Evolutionary conservation across 2,797 vertebrate genomes (phyloP).

Genomic region (Valencia hispanica): DNA sequence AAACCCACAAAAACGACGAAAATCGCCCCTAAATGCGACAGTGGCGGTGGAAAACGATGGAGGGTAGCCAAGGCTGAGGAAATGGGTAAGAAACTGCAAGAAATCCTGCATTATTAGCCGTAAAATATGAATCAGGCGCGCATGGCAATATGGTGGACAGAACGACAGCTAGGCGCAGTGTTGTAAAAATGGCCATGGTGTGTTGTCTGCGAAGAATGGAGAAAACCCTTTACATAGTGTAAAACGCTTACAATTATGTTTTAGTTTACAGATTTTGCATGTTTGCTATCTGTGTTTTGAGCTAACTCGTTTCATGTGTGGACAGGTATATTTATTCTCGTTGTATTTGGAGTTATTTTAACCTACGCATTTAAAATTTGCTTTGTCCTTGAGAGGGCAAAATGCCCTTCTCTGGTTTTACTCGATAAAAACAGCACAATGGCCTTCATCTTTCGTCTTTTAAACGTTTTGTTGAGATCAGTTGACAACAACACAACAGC

Average conservation of each 20-base stretch:
- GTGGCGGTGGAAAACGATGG: constrained; percentile 45
- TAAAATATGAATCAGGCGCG: constrained; percentile 39
- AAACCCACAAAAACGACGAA: constrained; percentile 51
- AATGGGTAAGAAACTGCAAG: constrained; percentile 76
- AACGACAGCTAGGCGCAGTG: constrained; percentile 77
- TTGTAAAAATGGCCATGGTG: constrained; percentile 86
- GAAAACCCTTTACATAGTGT: constrained; percentile 15
- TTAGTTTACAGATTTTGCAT: constrained; percentile 29
- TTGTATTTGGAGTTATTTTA: constrained; percentile 65
- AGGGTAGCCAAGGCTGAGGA: constrained; percentile 43
- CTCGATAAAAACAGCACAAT: constrained; percentile 53
- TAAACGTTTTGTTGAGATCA: constrained; percentile 19
- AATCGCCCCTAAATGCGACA: constrained; percentile 42
- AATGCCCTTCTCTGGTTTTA: constrained; percentile 78
- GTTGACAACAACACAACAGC: constrained; percentile 24
- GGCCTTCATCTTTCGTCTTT: constrained; percentile 36
- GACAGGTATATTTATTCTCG: constrained; percentile 40
- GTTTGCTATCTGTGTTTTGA: constrained; percentile 43
- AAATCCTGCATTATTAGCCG: constrained; percentile 36
- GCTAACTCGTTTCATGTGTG: constrained; percentile 32
- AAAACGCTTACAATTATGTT: constrained; percentile 4
- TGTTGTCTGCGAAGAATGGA: constrained; percentile 68
- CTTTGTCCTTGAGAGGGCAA: constrained; percentile 88
- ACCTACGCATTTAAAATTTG: constrained; percentile 86
- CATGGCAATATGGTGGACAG: constrained; percentile 84